Conservation (phyloP, 2,888 invertebrate species). For the Leptogaster cylindrica region DNA sequence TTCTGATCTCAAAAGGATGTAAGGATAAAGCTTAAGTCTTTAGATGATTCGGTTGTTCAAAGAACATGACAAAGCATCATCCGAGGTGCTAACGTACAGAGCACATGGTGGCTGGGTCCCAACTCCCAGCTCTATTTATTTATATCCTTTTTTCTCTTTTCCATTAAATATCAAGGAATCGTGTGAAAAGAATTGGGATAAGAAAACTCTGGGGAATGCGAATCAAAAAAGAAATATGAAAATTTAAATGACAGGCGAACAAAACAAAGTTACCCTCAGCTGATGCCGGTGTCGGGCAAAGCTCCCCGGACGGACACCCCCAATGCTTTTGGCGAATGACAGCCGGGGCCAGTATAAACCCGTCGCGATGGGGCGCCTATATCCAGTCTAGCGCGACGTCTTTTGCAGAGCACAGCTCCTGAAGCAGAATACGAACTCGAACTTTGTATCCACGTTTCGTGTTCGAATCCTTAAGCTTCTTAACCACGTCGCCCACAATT, state of each 20-base stretch:
- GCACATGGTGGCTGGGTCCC: constrained; percentile 7
- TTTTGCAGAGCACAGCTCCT: constrained; percentile 33
- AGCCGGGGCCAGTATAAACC: constrained; percentile 19
- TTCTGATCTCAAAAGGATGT: neutral
- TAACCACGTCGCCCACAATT: neutral
- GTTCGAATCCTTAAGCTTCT: neutral
- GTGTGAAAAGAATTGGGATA: neutral
- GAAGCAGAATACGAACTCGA: neutral
- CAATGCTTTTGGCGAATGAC: neutral
- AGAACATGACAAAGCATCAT: neutral
- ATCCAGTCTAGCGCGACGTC: constrained; percentile 45
- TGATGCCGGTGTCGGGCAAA: constrained; percentile 20
- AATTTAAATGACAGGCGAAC: constrained; percentile 3
- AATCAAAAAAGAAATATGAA: no score
- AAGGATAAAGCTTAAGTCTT: neutral
- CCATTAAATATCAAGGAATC: neutral
- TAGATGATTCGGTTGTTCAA: neutral
- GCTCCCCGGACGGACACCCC: constrained; percentile 5
- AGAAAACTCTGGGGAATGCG: neutral
- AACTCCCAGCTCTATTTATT: neutral
- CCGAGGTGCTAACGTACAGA: neutral
- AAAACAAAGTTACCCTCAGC: constrained; percentile 9
- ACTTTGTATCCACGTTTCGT: neutral
- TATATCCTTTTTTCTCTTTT: neutral
- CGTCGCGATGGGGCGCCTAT: neutral